Evolutionary conservation across 1,140 invertebrate species (phyloP), one percentile per base, ranked within the genome.

Genomic region (Apis laboriosa): DNA sequence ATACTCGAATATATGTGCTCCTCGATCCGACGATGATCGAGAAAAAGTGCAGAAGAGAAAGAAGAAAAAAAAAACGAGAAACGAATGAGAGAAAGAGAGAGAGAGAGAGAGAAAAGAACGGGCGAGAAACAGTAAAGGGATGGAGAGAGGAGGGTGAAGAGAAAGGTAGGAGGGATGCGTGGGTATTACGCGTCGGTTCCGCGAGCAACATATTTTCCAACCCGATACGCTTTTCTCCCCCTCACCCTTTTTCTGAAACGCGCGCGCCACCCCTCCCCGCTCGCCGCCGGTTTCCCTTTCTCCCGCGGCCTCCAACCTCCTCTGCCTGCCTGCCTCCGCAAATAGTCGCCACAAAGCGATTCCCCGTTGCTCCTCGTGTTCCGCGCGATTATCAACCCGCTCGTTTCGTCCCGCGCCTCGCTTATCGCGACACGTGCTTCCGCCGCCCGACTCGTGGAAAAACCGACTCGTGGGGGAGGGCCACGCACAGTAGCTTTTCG

Each of bases 271-370:
- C 81, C 64, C 56, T 28, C 63, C 17, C 15, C 51, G 70, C 24
- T 13, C 51, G 24, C 70, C 55, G 8, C 28, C 71, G 56, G 61
- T 86, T 76, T 63, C 83, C 77, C 81, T 83, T 84, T 81, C 85
- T 86, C 82, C 72, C 51, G 67, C 56, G 49, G 80, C 56, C 55
- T 60, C 24, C 73, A 68, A 58, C 64, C 71, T 79, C 74, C 60
- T 80, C 51, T 77, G 53, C 75, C 72, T 77, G 74, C 61, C 66
- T 76, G 75, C 61, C 71, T 85, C 83, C 88, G 83, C 79, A 88
- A 88, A 88, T 88, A 88, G 86, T 88, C 79, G 86, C 66, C 68
- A 78, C 83, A 81, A 85, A 88, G 86, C 86, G 86, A 88, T 77
- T 71, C 86, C 17, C 76, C 66, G 84, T 73, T 7, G 34, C 34